Percentiles rank a stretch among this genome's conserved stretches.
phyloP scores from a whole-genome alignment of 2,113 vertebrate species.

The Neodontobutis hainanensis region DNA sequence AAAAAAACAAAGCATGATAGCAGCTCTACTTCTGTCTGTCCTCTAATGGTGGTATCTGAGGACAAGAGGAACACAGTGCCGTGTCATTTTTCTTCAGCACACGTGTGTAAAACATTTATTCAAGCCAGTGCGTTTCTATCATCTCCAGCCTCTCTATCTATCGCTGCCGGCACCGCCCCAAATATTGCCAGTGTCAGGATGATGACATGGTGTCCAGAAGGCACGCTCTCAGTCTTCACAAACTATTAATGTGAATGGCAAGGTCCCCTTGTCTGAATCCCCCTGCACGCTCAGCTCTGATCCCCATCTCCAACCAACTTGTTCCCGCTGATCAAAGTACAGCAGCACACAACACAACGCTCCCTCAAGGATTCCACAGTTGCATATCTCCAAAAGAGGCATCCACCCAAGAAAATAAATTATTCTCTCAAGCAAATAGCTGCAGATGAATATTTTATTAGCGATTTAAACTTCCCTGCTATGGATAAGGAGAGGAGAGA shows the following conservation, averaged over 20 bases:
- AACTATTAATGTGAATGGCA: slow-evolving; percentile 71
- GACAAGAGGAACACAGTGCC: slow-evolving; percentile 13
- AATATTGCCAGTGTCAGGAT: slow-evolving; percentile 63
- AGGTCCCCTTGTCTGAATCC: slow-evolving; percentile 60
- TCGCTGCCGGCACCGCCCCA: slow-evolving; percentile 38
- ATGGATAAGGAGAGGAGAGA: slow-evolving; percentile 49
- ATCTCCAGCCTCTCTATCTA: slow-evolving; percentile 22
- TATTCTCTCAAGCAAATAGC: slow-evolving; percentile 79
- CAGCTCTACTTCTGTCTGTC: not conserved
- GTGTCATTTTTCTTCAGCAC: slow-evolving; percentile 11
- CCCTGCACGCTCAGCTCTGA: slow-evolving; percentile 53
- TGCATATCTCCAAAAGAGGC: slow-evolving; percentile 71
- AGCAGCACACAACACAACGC: slow-evolving; percentile 60
- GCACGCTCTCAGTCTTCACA: slow-evolving; percentile 67
- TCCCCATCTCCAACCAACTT: slow-evolving; percentile 70
- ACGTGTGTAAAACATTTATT: slow-evolving; percentile 57
- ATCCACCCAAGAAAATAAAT: slow-evolving; percentile 76
- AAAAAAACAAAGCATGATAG: not conserved
- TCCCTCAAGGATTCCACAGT: slow-evolving; percentile 69
- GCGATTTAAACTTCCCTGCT: slow-evolving; percentile 71
- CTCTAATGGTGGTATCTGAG: not conserved
- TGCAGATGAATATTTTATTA: slow-evolving; percentile 80
- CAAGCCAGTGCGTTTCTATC: slow-evolving; percentile 32
- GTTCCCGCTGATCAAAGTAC: slow-evolving; percentile 78
- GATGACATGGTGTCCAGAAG: slow-evolving; percentile 69